A percentile compares a stretch with the other conserved stretches of the same genome.
phyloP scores from a whole-genome alignment of 2,113 vertebrate genomes.

The Muscicapa adusta region DNA sequence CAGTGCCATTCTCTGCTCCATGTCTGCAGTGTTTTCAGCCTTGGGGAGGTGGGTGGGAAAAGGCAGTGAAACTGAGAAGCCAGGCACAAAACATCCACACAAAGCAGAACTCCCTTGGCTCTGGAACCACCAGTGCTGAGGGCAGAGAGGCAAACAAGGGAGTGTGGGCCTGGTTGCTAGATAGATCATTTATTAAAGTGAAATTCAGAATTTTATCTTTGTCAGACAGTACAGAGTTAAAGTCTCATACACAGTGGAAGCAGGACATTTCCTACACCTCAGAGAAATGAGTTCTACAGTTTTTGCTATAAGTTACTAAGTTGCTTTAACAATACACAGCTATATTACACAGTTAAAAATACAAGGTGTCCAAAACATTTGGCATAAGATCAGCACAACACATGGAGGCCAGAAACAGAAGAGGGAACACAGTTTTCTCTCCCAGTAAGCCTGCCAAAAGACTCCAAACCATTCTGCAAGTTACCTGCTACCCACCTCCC shows the following conservation, averaged over 20 bases:
- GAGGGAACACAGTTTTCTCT: slow-evolving; percentile 62
- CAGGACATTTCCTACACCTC: slow-evolving; percentile 57
- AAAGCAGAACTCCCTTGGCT: not conserved
- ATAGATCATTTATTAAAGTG: slow-evolving; percentile 76
- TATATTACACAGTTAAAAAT: slow-evolving; percentile 76
- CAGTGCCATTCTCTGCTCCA: not conserved
- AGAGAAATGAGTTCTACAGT: slow-evolving; percentile 62
- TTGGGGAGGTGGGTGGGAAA: not conserved
- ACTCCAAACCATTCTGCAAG: slow-evolving; percentile 20
- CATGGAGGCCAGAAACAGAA: slow-evolving; percentile 72
- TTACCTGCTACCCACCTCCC: not conserved
- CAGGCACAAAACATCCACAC: not conserved
- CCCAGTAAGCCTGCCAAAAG: not conserved
- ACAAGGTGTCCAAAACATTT: slow-evolving; percentile 73
- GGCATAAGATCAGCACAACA: slow-evolving; percentile 71
- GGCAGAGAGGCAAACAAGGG: slow-evolving; percentile 9
- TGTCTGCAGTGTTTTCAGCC: not conserved
- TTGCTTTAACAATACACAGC: slow-evolving; percentile 73
- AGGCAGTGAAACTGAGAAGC: not conserved
- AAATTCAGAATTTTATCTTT: slow-evolving; percentile 64
- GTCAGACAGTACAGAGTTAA: slow-evolving; percentile 68
- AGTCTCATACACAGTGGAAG: slow-evolving; percentile 71
- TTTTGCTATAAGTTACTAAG: slow-evolving; percentile 67
- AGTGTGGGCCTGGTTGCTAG: slow-evolving; percentile 52
- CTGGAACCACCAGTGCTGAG: not conserved